Evolutionary conservation across 1,140 invertebrate species (phyloP).

Genomic region (Micrasema minimum): DNA sequence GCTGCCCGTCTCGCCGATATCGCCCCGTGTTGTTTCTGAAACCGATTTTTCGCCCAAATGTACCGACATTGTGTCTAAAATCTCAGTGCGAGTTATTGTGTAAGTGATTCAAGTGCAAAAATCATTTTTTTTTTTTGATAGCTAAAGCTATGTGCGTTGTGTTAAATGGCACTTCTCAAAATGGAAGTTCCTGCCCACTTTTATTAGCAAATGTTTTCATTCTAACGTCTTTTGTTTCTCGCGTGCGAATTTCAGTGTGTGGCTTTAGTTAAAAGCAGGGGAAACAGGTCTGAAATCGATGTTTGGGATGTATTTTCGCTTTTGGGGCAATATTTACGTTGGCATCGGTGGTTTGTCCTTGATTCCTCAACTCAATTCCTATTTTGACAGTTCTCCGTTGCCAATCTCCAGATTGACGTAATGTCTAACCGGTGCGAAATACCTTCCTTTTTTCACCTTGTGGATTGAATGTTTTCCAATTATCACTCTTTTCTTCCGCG

Average conservation of each 20-base stretch:
- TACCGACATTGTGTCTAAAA: background rate
- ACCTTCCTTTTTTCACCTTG: slow-evolving; percentile 41
- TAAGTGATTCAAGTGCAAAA: slow-evolving; percentile 31
- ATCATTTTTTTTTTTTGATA: slow-evolving; percentile 10
- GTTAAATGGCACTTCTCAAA: slow-evolving; percentile 33
- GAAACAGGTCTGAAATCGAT: slow-evolving; percentile 7
- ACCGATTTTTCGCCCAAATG: slow-evolving; percentile 24
- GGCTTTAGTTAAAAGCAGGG: background rate
- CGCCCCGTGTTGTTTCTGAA: slow-evolving; percentile 28
- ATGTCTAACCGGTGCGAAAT: slow-evolving; percentile 34
- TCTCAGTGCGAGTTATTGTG: slow-evolving; percentile 12
- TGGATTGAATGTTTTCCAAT: slow-evolving; percentile 10
- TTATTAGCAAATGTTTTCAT: slow-evolving; percentile 44
- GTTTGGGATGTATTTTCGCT: slow-evolving; percentile 3
- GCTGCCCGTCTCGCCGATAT: slow-evolving; percentile 20
- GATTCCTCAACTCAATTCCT: slow-evolving; percentile 15
- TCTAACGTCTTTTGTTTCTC: slow-evolving; percentile 39
- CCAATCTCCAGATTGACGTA: slow-evolving; percentile 42
- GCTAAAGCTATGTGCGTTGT: background rate
- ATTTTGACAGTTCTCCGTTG: slow-evolving; percentile 41
- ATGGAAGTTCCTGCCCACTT: slow-evolving; percentile 46
- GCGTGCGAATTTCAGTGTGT: slow-evolving; percentile 17
- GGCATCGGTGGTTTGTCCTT: slow-evolving; percentile 40
- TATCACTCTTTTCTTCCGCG: slow-evolving; percentile 4
- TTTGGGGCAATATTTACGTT: slow-evolving; percentile 38